Base-by-base conservation (phyloP, 2,888 invertebrate species). In the Ganaspis brasiliensis region DNA sequence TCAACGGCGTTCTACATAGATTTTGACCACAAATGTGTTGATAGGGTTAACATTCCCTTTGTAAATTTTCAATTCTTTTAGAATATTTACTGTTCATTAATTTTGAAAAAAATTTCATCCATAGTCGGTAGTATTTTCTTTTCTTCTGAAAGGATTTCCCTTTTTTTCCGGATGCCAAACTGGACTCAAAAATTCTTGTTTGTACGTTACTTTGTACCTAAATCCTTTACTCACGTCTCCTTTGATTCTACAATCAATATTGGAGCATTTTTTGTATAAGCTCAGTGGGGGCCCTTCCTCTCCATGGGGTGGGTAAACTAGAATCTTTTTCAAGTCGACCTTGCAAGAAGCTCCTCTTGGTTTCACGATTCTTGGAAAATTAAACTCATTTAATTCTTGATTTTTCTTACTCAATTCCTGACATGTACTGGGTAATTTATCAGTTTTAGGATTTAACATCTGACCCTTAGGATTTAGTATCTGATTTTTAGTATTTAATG, bases 231-330 rank as follows among this genome's bases (percentile, higher is more conserved):
- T 24, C 4, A 52, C 61, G 40, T 87, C 82, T 2, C 87, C 86
- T 16, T 76, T 78, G 6, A 87, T 81, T 35, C 78, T 81, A 26
- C 87, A 88, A 19, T 84, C 84, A 52, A 89, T 84, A 57, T 85
- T 87, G 35, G 89, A 89, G 4, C 84, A 85, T 16, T 81, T 85
- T 73, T 88, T 89, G 49, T 82, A 74, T 1, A 89, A 86, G 0
- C 85, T 84, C 61, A 89, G 63, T 0, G 89, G 89, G 5, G 83
- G 79, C 10, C 88, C 88, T 3, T 45, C 14, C 3, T 86, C 84
- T 0, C 84, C 87, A 8, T 82, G 73, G 0, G 89, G 87, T 9
- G 89, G 89, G 78, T 86, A 89, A n/a, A 89, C 82, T 1, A 88
- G 70, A 72, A 89, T 86, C 61, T 83, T 86, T 45, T 80, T 82